These are phyloP conservation scores for Protophormia terraenovae DNA, from an alignment of 2,888 invertebrate genomes.

Conservation along the genomic window DNA sequence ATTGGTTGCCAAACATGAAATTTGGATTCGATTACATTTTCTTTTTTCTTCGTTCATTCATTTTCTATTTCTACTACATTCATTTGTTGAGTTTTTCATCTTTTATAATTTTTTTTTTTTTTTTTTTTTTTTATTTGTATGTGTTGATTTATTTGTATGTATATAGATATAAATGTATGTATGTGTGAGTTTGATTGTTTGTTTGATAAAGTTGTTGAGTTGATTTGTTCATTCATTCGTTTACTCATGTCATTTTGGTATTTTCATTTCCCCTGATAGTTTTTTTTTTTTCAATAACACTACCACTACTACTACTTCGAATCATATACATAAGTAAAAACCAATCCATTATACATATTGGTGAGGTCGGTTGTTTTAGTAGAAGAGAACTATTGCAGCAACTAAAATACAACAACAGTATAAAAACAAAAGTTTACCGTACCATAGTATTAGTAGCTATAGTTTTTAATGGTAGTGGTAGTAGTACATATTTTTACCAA, in stretches of 20 bases:
- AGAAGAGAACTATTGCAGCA: slow-evolving; percentile 9
- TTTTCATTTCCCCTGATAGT: slow-evolving; percentile 63
- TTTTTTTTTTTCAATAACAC: slow-evolving; percentile 21
- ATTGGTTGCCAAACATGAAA: slow-evolving; percentile 57
- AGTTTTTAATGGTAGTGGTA: not conserved
- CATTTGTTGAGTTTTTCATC: slow-evolving; percentile 58
- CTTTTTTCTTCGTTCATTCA: slow-evolving; percentile 20
- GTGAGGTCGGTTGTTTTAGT: slow-evolving; percentile 10
- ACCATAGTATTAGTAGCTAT: slow-evolving; percentile 5
- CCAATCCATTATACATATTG: slow-evolving; percentile 9
- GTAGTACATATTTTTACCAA: slow-evolving; percentile 25
- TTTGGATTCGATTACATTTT: slow-evolving; percentile 54
- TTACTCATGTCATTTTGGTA: slow-evolving; percentile 67
- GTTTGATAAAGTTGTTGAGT: slow-evolving; percentile 67
- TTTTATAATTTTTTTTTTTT: too few relatives aligned
- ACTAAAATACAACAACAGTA: not conserved
- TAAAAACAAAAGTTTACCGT: slow-evolving; percentile 44
- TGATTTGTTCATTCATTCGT: slow-evolving; percentile 68
- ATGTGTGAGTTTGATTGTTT: slow-evolving; percentile 42
- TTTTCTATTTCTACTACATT: slow-evolving; percentile 46
- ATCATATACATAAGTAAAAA: too few relatives aligned
- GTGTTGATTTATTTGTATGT: slow-evolving; percentile 26
- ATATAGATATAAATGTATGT: not conserved
- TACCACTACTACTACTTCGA: not conserved
- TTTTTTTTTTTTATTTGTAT: not conserved